phyloP scores from a whole-genome alignment of 2,113 vertebrate genomes.

The Urocolius indicus region DNA sequence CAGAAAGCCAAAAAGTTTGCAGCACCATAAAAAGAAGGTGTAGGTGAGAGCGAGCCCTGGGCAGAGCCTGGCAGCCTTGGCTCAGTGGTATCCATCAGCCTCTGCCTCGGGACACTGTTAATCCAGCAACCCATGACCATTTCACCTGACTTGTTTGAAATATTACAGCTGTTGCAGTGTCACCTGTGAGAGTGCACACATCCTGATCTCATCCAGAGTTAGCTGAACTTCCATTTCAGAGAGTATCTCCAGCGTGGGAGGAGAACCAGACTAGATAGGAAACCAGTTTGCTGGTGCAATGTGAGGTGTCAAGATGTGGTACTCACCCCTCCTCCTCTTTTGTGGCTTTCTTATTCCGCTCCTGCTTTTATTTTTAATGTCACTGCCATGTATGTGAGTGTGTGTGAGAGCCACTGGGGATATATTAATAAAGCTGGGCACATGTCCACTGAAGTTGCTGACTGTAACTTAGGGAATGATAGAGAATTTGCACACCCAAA shows the following conservation, averaged over 20 bases:
- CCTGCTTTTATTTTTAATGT: slow-evolving; percentile 50
- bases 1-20: neutral
- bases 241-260: slow-evolving; percentile 19
- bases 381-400: neutral
- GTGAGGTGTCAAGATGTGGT: slow-evolving; percentile 15
- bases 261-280: slow-evolving; percentile 44
- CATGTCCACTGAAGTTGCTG: neutral
- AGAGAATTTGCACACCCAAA: neutral
- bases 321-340: slow-evolving; percentile 38
- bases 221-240: slow-evolving; percentile 1
- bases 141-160: neutral
- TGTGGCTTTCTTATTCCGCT: slow-evolving; percentile 56
- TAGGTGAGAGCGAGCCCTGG: neutral
- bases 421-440: neutral
- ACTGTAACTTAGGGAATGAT: rapidly evolving
- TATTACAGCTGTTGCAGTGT: neutral
- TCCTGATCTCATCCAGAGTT: neutral
- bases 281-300: neutral
- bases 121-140: rapidly evolving
- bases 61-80: neutral
- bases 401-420: neutral
- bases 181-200: neutral
- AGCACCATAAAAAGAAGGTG: neutral
- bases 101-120: neutral
- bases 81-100: neutral